Percentiles rank a stretch among this genome's conserved stretches.
Evolutionary conservation across 2,113 vertebrate genomes (phyloP).

Genomic region (Donacobius atricapilla): DNA sequence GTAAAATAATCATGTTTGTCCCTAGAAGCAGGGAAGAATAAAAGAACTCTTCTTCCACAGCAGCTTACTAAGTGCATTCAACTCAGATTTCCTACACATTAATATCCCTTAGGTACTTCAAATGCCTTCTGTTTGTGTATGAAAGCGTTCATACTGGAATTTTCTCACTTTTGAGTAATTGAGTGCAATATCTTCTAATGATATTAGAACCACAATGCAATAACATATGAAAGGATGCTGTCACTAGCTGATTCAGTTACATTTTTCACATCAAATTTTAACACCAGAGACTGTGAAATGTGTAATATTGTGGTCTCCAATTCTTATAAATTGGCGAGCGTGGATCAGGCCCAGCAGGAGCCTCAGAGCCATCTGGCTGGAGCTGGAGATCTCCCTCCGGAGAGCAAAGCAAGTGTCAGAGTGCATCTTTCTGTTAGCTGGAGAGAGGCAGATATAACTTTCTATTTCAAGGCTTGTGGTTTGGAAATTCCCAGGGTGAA

Average conservation of each 20-base stretch:
- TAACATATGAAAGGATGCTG: not conserved
- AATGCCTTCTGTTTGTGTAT: not conserved
- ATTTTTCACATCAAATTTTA: not conserved
- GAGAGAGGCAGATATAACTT: not conserved
- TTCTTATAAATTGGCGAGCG: not conserved
- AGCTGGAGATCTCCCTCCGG: not conserved
- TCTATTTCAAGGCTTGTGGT: not conserved
- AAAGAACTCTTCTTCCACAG: not conserved
- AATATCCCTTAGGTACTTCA: constrained; percentile 13
- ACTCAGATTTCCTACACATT: constrained; percentile 21
- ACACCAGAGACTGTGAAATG: not conserved
- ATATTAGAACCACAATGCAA: not conserved
- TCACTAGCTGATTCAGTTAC: not conserved
- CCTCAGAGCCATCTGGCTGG: constrained; percentile 11
- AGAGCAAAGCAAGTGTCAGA: constrained; percentile 34
- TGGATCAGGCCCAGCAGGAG: not conserved
- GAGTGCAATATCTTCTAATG: not conserved
- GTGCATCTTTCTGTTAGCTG: not conserved
- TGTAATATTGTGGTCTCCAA: not conserved
- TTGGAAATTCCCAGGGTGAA: not conserved
- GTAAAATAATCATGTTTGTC: constrained; percentile 27
- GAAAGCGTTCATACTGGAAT: not conserved
- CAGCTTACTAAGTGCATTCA: not conserved
- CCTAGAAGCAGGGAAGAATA: not conserved
- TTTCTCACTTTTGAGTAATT: constrained; percentile 21